Base-by-base conservation (phyloP, 2,797 vertebrate genomes). In the Octomys mimax region DNA sequence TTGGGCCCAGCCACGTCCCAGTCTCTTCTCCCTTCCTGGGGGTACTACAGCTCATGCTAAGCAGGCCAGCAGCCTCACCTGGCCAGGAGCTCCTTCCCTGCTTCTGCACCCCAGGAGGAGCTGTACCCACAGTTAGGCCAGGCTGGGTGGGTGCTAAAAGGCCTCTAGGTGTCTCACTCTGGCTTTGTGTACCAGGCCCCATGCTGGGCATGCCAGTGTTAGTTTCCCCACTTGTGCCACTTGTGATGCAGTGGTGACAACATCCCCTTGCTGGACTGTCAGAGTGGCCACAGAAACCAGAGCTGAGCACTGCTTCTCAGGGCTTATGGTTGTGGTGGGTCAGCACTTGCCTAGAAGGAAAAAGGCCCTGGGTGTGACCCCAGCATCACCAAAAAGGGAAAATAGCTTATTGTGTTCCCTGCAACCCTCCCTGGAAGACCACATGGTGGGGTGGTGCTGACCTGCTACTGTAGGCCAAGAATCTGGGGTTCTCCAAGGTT, bases 1-100 rank as follows among this genome's bases (percentile, higher is more conserved):
- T 19, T 49, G 5, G 0, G 26, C 54, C 24, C 13, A 0, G 31
- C 36, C 77, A 39, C 33, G 64, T 46, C 31, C 0, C 28, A 70
- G 59, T 59, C 71, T 36, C 18, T 9, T 46, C 49, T 22, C 2
- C 36, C n/a, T 14, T 62, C 14, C 64, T 22, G 49, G 57, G 10
- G 33, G 39, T 7, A 19, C 49, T 13, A 22, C 81, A 6, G 1
- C 57, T 36, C 78, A 16, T 0, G 0, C 28, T 70, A 21, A 10
- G n/a, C 5, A 70, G 2, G 11, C 42, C 62, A 42, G 22, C 54
- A 36, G 31, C 42, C 42, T 26, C 46, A 33, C 71, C 21, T 62
- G n/a, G 73, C 73, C 26, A 1, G 31, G 82, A 73, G 49, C 39
- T n/a, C n/a, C 62, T 31, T 5, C 61, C 13, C 31, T 52, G 81